These are phyloP conservation scores for Augochlorella aurata DNA, from an alignment of 2,888 invertebrate species.

Conservation along the genomic window DNA sequence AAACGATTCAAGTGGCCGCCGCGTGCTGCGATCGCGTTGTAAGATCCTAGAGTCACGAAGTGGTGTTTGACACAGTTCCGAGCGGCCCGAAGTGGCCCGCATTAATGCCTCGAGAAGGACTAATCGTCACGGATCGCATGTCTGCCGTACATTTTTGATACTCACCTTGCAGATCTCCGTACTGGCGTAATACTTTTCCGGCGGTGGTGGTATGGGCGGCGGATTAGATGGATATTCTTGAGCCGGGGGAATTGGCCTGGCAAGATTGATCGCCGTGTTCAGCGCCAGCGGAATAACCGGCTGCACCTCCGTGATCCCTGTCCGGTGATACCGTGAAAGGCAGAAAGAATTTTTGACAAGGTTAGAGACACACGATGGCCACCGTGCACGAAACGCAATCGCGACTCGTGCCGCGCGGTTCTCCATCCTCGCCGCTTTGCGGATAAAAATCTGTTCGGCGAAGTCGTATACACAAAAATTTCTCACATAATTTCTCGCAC, in stretches of 20 bases:
- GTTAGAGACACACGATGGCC: conserved; percentile 50
- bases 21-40: conserved; percentile 49
- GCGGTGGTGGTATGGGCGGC: conserved; percentile 87
- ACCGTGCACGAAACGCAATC: conserved; percentile 40
- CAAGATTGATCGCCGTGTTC: conserved; percentile 79
- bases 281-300: conserved; percentile 78
- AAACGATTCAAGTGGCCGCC: conserved; percentile 39
- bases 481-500: too few species aligned
- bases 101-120: conserved; percentile 52
- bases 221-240: conserved; percentile 82
- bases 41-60: conserved; percentile 62
- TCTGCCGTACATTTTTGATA: conserved; percentile 66
- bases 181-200: conserved; percentile 88
- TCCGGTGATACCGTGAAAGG: conserved; percentile 37
- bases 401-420: neutral
- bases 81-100: conserved; percentile 46
- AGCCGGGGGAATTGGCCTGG: conserved; percentile 77
- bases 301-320: conserved; percentile 77
- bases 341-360: conserved; percentile 56
- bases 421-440: neutral
- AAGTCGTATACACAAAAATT: too few species aligned
- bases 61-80: conserved; percentile 62
- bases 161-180: conserved; percentile 85
- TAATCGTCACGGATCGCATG: conserved; percentile 69
- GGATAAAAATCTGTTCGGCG: neutral